Evolutionary conservation across 2,113 vertebrate species (phyloP).

Genomic region (Periophthalmodon schlosseri): DNA sequence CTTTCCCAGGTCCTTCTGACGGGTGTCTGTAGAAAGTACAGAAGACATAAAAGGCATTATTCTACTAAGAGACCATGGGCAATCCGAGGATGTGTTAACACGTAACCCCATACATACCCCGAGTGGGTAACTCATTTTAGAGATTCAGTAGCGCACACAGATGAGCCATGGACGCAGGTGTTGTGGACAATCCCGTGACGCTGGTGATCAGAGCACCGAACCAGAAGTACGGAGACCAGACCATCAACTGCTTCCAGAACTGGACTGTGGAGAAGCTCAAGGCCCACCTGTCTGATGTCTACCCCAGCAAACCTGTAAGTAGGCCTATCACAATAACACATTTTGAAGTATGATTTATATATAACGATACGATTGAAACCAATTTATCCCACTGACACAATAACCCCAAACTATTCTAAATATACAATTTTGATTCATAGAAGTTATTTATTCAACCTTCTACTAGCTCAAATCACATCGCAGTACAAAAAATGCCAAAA

Average conservation of each 20-base stretch:
- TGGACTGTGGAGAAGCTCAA: slow-evolving; percentile 96
- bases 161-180: slow-evolving; percentile 80
- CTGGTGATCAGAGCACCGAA: slow-evolving; percentile 93
- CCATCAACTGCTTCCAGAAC: slow-evolving; percentile 88
- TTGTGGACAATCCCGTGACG: slow-evolving; percentile 83
- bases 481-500: no score
- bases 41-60: background rate
- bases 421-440: no score
- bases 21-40: background rate
- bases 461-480: no score
- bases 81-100: background rate
- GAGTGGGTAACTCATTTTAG: background rate
- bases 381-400: no score
- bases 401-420: no score
- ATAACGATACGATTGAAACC: no score
- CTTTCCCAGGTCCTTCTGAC: slow-evolving; percentile 12
- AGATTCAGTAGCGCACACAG: slow-evolving; percentile 26
- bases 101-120: background rate
- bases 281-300: slow-evolving; percentile 87
- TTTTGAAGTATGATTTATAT: no score
- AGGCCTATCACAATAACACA: background rate
- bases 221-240: slow-evolving; percentile 94
- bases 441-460: no score
- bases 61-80: background rate
- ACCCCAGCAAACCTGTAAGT: slow-evolving; percentile 93